Base-by-base conservation (phyloP, 2,888 invertebrate species). In the Helobdella robusta region DNA sequence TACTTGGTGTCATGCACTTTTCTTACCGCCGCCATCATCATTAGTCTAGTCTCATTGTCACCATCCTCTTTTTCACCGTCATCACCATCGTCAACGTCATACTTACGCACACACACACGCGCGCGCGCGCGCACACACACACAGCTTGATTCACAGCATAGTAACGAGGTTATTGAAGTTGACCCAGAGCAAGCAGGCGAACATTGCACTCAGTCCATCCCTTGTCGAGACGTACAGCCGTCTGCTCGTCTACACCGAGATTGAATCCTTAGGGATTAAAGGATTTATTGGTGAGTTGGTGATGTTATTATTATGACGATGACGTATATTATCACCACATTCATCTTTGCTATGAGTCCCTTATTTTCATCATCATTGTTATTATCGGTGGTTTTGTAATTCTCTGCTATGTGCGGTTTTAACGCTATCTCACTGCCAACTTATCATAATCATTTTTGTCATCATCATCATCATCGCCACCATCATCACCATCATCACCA, bases 221-320 rank as follows among this genome's bases (percentile, higher is more conserved):
- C 81, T 94, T 0, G 89, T 95, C 0, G 94, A 95, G 81, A 95
- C 94, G 0, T 95, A 94, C 81, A 90, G 91, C 67, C 84, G 94
- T 61, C 81, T 95, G 20, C 81, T 95, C 62, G 92, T 94, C 0
- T 95, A 95, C 75, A 92, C 91, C 8, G 95, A 95, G 82, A 94
- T 94, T 64, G 95, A 95, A 79, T 91, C 92, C 20, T 83, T 95
- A 60, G 94, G 95, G 35, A 93, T 95, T 69, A 95, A 95, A 81
- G 92, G 91, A 63, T 94, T 94, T 78, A 88, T 94, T 72, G 88
- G 91, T 87, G 80, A 84, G 85, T 74, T 3, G 8, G 44, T 50
- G 4, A 46, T 4, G 18, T 23, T 30, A 1, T n/a, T 6, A 1
- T 1, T 20, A n/a, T 28, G 18, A 59, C 15, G 11, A 8, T 30